Base-by-base conservation (phyloP, 2,888 invertebrate genomes). In the Choristoneura rosaceana region DNA sequence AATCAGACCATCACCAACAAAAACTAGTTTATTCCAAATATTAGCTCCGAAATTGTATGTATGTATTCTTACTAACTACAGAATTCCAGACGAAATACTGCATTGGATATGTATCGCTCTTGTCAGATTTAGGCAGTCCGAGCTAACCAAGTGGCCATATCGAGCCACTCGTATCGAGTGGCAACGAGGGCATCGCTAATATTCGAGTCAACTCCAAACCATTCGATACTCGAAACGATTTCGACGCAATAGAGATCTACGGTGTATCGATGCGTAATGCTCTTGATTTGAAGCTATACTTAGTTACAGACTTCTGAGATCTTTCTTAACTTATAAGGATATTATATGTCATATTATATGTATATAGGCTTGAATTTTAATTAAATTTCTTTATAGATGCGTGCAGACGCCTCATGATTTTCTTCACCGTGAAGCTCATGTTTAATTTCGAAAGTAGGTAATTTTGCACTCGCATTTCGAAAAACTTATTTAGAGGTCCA, bases 71-170 rank as follows among this genome's bases (percentile, higher is more conserved):
- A 4, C n/a, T n/a, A n/a, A 50, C 50, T 47, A n/a, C n/a, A n/a
- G 15, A 7, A 50, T 7, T n/a, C n/a, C 50, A n/a, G 0, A 15
- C 50, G 50, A 52, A 64, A 47, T 33, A 7, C 70, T 43, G 34
- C 47, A 38, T 34, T 15, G 41, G 43, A 25, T 47, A n/a, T n/a
- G n/a, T n/a, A 17, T 43, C 34, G 47, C 61, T 50, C 33, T 61
- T 69, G 33, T 33, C 66, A 61, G 63, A 68, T 68, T 73, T 73
- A 41, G 71, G 69, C 33, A 58, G 67, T 58, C 63, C 50, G 64
- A 64, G 64, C 43, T 73, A 73, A 73, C 68, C 69, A 69, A 73
- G 73, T 73, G 69, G 69, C 73, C 64, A 73, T 73, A 73, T 73
- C n/a, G 73, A 64, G 52, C 45, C 68, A 50, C 71, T 73, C 69